phyloP scores from a whole-genome alignment of 2,888 invertebrate species.

The Sabatieria punctata region DNA sequence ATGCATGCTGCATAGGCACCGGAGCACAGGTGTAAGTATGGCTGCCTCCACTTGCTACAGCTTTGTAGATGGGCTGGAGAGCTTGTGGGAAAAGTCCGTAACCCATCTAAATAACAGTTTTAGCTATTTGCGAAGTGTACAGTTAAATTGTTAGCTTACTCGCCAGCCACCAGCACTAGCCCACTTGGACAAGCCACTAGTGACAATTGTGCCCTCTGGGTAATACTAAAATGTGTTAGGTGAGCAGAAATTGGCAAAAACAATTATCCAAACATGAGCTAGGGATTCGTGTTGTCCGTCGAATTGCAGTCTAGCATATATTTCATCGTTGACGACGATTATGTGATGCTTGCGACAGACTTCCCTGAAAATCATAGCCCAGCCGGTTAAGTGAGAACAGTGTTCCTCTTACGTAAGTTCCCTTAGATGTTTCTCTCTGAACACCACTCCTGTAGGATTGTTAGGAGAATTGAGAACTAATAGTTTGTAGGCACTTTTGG shows the following conservation, averaged over 20 bases:
- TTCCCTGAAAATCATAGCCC: slow-evolving; percentile 11
- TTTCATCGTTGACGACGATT: slow-evolving; percentile 31
- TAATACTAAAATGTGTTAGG: slow-evolving; percentile 22
- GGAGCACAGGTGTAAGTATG: slow-evolving; percentile 32
- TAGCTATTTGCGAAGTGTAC: no score
- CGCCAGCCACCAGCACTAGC: slow-evolving; percentile 35
- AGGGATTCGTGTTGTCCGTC: slow-evolving; percentile 8
- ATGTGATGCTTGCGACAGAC: slow-evolving; percentile 25
- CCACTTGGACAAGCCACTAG: slow-evolving; percentile 34
- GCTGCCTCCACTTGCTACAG: slow-evolving; percentile 29
- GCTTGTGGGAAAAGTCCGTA: slow-evolving; percentile 19
- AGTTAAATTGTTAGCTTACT: slow-evolving; percentile 29
- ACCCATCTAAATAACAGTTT: no score
- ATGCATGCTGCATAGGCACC: slow-evolving; percentile 32
- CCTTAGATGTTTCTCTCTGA: slow-evolving; percentile 6
- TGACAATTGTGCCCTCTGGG: slow-evolving; percentile 32
- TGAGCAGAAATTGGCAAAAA: neutral
- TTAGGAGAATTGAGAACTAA: slow-evolving; percentile 11
- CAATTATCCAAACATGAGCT: neutral
- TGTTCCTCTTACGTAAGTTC: slow-evolving; percentile 1
- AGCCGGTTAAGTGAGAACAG: neutral
- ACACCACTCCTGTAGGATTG: slow-evolving; percentile 11
- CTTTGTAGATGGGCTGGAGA: slow-evolving; percentile 15
- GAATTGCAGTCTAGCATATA: slow-evolving; percentile 28
- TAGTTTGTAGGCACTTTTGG: slow-evolving; percentile 5